phyloP scores from a whole-genome alignment of 2,113 vertebrate species.

The Fregetta grallaria region DNA sequence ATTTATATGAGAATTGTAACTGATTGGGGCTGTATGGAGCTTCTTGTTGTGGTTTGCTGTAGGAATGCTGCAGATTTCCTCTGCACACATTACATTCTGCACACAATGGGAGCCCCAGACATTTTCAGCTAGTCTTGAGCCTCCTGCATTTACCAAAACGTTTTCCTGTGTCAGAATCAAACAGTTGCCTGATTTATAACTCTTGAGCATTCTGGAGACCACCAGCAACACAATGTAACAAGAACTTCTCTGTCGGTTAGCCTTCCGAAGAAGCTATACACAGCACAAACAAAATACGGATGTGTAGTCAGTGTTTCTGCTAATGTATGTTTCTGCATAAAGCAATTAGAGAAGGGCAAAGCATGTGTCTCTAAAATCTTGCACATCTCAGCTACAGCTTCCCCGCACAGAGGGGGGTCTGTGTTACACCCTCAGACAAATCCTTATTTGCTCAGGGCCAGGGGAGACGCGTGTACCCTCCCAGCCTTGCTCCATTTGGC shows the following conservation, averaged over 20 bases:
- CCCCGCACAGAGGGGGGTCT: background rate
- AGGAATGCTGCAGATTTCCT: slow-evolving; percentile 67
- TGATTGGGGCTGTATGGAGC: slow-evolving; percentile 42
- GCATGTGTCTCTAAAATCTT: background rate
- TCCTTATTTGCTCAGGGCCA: background rate
- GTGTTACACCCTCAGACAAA: background rate
- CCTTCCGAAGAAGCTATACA: background rate
- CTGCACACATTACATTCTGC: slow-evolving; percentile 49
- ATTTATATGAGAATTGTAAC: slow-evolving; percentile 57
- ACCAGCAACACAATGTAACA: slow-evolving; percentile 31
- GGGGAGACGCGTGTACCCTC: background rate
- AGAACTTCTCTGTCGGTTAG: background rate
- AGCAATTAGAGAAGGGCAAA: background rate
- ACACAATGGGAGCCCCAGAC: slow-evolving; percentile 52
- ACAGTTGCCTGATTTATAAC: slow-evolving; percentile 53
- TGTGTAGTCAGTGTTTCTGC: background rate
- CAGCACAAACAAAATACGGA: background rate
- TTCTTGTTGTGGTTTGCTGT: slow-evolving; percentile 59
- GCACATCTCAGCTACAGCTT: background rate
- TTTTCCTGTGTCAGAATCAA: slow-evolving; percentile 53
- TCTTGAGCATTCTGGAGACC: background rate
- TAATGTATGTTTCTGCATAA: background rate
- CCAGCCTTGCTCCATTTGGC: background rate
- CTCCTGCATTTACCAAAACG: slow-evolving; percentile 58
- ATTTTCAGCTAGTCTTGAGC: slow-evolving; percentile 25